Evolutionary conservation across 2,797 vertebrate genomes (phyloP), one percentile per base, ranked within the genome.

Genomic region (Phoeniculus purpureus): DNA sequence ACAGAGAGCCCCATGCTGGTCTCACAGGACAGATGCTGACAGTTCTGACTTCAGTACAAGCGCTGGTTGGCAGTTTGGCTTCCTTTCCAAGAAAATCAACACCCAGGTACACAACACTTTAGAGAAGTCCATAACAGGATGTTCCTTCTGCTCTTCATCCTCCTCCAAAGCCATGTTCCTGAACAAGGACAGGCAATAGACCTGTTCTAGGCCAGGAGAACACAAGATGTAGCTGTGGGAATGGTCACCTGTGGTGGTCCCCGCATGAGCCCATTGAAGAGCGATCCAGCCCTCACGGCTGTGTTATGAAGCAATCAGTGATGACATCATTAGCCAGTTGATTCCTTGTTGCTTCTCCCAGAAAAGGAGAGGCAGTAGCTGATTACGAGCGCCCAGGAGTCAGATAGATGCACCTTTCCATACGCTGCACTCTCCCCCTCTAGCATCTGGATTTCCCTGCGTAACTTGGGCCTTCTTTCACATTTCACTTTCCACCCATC

Each of bases 341-440:
- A 52, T 64, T 55, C 40, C 51, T 77, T 43, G 15, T 43, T 52
- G 55, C 23, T 81, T 56, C 21, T 71, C 40, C 50, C 37, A 75
- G 32, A 43, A 74, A 59, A 54, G 10, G 8, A n/a, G 61, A 56
- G 23, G 12, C 29, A 78, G 29, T 20, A 72, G 17, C 32, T 48
- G 20, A 79, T 50, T 37, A 50, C 62, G 45, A 81, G 73, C 27
- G 15, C 45, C 51, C 37, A 75, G 29, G 48, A 70, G 26, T 23
- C 71, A 74, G 58, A 13, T 1, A 48, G 71, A 59, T 66, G 34
- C 29, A 67, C 20, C 31, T 65, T 79, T 37, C 60, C 51, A 60
- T 20, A 52, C 0, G 0, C 27, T 54, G 32, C 29, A 64, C 19
- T 22, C 12, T 31, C 16, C 31, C 22, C 10, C 79, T 55, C 14